Evolutionary conservation across 2,888 invertebrate genomes (phyloP), one percentile per base, ranked within the genome.

Genomic region (Apodemia zela): DNA sequence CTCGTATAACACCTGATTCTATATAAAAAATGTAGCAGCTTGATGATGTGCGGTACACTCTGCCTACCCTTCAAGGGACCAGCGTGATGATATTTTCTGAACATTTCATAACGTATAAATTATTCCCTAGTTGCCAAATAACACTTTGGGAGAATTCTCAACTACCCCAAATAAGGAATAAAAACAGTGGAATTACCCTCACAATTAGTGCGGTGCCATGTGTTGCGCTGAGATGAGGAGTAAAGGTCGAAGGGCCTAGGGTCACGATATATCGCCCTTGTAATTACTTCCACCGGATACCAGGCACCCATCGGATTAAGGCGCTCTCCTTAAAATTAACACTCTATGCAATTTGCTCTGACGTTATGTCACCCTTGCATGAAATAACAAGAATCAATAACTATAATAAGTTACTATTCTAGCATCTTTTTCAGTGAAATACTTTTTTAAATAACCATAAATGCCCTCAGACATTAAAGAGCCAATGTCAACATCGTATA

Each of bases 131-230:
- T 54, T 54, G 76, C 73, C 66, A 71, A 68, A 66, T 65, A 66
- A 68, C 13, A 38, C 3, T 38, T 38, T 13, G 38, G 38, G 13
- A 5, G 15, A 42, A 15, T 42, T 5, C 15, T 63, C 72, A 68
- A 68, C 68, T 74, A 80, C 82, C 79, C 73, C 69, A 67, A 78
- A 76, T 80, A 75, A 76, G 76, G 77, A 84, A 85, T 86, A 85
- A 86, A 86, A 87, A 85, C 86, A 82, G 74, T 75, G 72, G 68
- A 82, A 82, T 77, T 75, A 75, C 79, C 81, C 80, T 77, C 75
- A 81, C 86, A 87, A 89, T 89, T 89, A 89, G 84, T 83, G 79
- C 77, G 76, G 82, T 74, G 81, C 80, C 89, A 89, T 89, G 88
- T 89, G 89, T 87, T 84, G 83, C 87, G 83, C 87, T 82, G 77